Evolutionary conservation across 1,140 invertebrate species (phyloP), one percentile per base, ranked within the genome.

Genomic region (Lordiphosa mommai): DNA sequence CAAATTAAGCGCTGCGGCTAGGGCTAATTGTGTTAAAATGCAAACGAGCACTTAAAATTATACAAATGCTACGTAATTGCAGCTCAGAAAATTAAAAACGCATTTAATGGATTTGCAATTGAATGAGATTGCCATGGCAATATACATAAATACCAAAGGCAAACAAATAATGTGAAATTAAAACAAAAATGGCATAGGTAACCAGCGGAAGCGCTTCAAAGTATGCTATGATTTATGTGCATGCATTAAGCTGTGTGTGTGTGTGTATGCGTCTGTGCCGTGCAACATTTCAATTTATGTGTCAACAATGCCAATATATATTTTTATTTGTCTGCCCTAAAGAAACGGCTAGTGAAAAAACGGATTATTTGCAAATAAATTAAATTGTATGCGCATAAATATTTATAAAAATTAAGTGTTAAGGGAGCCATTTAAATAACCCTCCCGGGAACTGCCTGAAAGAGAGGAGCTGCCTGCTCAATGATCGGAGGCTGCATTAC

Each of bases 401-500:
- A 82, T 82, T 82, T 82, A 82, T 82, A 82, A 82, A 82, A 76
- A 84, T 82, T 82, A 82, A 82, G 76, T 82, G 76, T 82, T 82
- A 41, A 80, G 76, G 76, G 76, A 76, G 76, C 58, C 65, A 82
- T 80, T 79, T 56, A 72, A 55, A 68, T 36, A 50, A 72, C 38
- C 63, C 40, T 36, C 46, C 36, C 16, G 46, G 34, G 14, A 12
- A 17, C 9, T 12, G 23, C 23, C 36, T 10, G 33, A 32, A 16
- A 57, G 27, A 27, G 12, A 9, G 38, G n/a, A n/a, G n/a, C n/a
- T n/a, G n/a, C 43, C 52, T 5, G 13, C 16, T 2, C 10, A 17
- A 38, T 27, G 16, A 38, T 50, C 14, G 52, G 63, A 38, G 65
- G 58, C 67, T 64, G 76, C 71, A 82, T 82, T 82, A 65, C 76